Conservation (phyloP, 2,797 vertebrate species). For the Danio tinwini region DNA sequence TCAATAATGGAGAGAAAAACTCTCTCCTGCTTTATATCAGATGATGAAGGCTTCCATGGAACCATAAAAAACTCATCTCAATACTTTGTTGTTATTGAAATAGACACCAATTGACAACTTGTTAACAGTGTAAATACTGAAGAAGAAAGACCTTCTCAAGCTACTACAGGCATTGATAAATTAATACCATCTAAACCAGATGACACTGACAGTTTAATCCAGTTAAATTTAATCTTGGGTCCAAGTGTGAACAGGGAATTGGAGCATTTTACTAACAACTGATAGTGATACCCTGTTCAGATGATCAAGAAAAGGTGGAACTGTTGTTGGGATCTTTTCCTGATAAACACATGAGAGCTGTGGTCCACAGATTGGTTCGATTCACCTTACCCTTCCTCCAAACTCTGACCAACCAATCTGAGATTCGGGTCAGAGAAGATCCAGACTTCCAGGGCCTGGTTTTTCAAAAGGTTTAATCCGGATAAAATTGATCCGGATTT, state of each 20-base stretch:
- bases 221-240: constrained; percentile 77
- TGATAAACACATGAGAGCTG: constrained; percentile 85
- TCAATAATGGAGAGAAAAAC: too few species aligned
- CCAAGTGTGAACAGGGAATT: constrained; percentile 73
- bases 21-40: too few species aligned
- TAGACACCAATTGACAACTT: constrained; percentile 73
- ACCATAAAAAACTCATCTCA: constrained; percentile 84
- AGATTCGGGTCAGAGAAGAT: constrained; percentile 86
- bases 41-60: constrained; percentile 73
- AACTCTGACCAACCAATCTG: constrained; percentile 84
- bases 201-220: constrained; percentile 43
- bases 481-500: too few species aligned
- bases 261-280: constrained; percentile 77
- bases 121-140: constrained; percentile 61
- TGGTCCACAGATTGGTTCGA: constrained; percentile 83
- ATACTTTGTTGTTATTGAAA: constrained; percentile 92
- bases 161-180: constrained; percentile 52
- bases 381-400: constrained; percentile 89
- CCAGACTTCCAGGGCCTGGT: constrained; percentile 84
- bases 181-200: constrained; percentile 9
- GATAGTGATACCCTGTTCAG: constrained; percentile 54
- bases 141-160: not conserved
- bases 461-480: too few species aligned
- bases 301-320: constrained; percentile 30
- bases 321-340: constrained; percentile 80